Base-by-base conservation (phyloP, 1,140 invertebrate species). In the Octopus sinensis region DNA sequence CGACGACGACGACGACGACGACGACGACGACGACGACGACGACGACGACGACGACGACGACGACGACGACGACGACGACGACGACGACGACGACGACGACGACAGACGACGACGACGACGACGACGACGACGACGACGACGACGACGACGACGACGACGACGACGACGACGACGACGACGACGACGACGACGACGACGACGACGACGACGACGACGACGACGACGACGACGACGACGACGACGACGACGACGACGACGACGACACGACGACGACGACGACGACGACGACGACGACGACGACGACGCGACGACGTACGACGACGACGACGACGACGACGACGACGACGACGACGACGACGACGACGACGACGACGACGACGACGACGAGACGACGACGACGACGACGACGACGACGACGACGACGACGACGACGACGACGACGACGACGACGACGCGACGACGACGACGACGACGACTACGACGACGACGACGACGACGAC, bases 111-210 rank as follows among this genome's bases (percentile, higher is more conserved):
- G n/a, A n/a, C n/a, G 92, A 98, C 98, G 92, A 99, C 98, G 82
- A 98, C 92, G 82, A 97, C 93, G 86, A 99, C 97, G 68, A 96
- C 96, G 80, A 97, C 92, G 80, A 98, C 93, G 76, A 97, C 97
- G 12, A 87, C 80, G 62, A 82, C 79, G 51, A 87, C 79, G 4
- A 83, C 85, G 84, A 87, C 86, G 43, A n/a, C 84, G 80, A 43
- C 17, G 5, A 56, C 52, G 76, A 23, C 23, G 76, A 23, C 23
- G 76, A 77, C 23, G 76, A 77, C 9, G 76, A 77, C 9, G 76
- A 77, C 9, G 43, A 77, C 10, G 43, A 77, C 23, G 23, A 77
- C 23, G 23, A 77, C 43, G 43, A 23, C 23, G 43, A 77, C 43
- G 76, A 77, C 23, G 76, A 77, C 43, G 76, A 77, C 43, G 76